Evolutionary conservation across 2,888 invertebrate species (phyloP).

Genomic region (Trachelus iudaicus): DNA sequence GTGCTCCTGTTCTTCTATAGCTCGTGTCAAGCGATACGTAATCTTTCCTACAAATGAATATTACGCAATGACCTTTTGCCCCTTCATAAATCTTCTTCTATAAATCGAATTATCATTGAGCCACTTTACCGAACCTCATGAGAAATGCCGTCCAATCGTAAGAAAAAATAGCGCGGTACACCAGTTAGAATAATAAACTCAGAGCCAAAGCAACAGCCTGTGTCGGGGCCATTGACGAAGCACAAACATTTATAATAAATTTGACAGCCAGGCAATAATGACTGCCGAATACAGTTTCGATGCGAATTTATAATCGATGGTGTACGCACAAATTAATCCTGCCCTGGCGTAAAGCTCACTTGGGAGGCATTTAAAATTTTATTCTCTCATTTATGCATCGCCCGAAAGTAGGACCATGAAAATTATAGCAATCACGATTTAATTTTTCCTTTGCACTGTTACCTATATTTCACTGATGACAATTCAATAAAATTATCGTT

Average conservation of each 20-base stretch:
- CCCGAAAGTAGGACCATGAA: not conserved
- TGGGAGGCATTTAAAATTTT: not conserved
- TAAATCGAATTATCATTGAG: not conserved
- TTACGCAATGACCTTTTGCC: not conserved
- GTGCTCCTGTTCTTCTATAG: not conserved
- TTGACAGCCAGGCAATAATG: constrained; percentile 51
- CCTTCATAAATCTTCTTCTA: not conserved
- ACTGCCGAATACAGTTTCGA: constrained; percentile 45
- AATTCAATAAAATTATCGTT: not conserved
- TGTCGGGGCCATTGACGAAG: not conserved
- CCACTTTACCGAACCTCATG: not conserved
- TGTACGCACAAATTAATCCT: constrained; percentile 33
- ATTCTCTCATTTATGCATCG: not conserved
- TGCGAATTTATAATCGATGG: constrained; percentile 45
- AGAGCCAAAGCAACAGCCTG: not conserved
- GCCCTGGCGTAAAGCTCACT: not conserved
- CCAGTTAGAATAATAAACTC: not conserved
- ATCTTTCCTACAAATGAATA: not conserved
- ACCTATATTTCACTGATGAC: not conserved
- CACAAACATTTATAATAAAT: constrained; percentile 37
- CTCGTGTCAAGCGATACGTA: not conserved
- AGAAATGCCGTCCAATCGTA: not conserved
- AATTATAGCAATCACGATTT: not conserved
- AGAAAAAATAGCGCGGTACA: not conserved
- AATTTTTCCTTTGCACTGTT: not conserved